phyloP scores from a whole-genome alignment of 2,888 invertebrate species.

The Dinocampus coccinellae region DNA sequence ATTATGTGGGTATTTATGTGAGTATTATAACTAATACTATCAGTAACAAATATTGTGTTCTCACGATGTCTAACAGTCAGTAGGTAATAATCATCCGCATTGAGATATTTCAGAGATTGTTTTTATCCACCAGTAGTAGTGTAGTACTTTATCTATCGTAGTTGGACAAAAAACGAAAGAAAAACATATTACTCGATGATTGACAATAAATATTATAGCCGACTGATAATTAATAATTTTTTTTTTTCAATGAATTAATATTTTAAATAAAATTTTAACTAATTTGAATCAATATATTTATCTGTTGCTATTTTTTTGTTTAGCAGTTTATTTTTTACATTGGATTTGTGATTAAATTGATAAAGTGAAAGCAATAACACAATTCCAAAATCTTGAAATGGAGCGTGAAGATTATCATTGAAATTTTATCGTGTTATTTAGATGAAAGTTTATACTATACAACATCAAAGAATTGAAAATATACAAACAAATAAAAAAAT shows the following conservation, averaged over 20 bases:
- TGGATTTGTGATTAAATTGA: slow-evolving; percentile 28
- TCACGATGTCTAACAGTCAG: no score
- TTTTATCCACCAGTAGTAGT: neutral
- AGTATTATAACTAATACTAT: neutral
- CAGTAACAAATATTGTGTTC: neutral
- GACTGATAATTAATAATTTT: neutral
- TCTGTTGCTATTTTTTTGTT: neutral
- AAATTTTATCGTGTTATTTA: neutral
- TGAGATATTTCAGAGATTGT: neutral
- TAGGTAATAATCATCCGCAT: neutral
- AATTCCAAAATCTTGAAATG: slow-evolving; percentile 32
- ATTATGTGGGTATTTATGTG: neutral
- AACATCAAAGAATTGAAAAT: no score
- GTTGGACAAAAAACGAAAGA: no score
- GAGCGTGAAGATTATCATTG: slow-evolving; percentile 26
- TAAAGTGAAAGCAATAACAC: slow-evolving; percentile 36
- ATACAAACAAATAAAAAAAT: neutral
- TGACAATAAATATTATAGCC: neutral
- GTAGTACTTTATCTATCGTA: neutral
- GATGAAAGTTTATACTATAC: neutral
- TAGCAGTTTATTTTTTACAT: neutral
- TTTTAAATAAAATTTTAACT: no score
- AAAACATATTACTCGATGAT: no score
- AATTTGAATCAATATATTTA: no score
- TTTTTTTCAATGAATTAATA: no score